phyloP scores from a whole-genome alignment of 1,140 invertebrate species.

The roundworm (Caenorhabditis elegans) region WBcel235 BX284605.5:6956501-6957000 shows the following conservation, averaged over 20 bases:
- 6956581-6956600: too few relatives aligned
- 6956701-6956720: not conserved
- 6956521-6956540: too few relatives aligned
- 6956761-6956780: conserved; percentile 26
- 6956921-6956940: too few relatives aligned
- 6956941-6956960: not conserved
- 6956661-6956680: not conserved
- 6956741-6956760: conserved; percentile 1
- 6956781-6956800: not conserved
- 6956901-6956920: conserved; percentile 28
- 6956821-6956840: conserved; percentile 5
- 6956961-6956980: not conserved
- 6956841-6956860: not conserved
- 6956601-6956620: too few relatives aligned
- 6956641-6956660: not conserved
- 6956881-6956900: conserved; percentile 2
- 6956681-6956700: conserved; percentile 13
- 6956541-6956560: too few relatives aligned
- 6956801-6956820: not conserved
- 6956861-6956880: not conserved
- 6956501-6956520: too few relatives aligned
- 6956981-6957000: conserved; percentile 19
- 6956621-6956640: not conserved
- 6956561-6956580: too few relatives aligned
- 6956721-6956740: not conserved